Evolutionary conservation across 2,113 vertebrate genomes (phyloP).

Genomic region (Hepsetus odoe): DNA sequence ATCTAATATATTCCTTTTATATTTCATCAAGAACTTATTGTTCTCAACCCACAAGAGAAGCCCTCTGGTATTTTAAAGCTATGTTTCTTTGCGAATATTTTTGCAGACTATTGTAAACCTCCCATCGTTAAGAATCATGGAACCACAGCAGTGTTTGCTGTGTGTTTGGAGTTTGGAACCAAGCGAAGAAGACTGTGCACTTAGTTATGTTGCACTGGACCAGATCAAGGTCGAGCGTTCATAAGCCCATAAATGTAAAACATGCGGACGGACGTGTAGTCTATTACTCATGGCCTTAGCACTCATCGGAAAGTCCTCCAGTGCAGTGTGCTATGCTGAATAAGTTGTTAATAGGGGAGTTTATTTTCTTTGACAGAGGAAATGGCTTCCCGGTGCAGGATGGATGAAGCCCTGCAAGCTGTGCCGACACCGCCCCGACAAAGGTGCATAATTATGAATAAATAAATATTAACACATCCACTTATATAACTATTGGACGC

Average conservation of each 20-base stretch:
- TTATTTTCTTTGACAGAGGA: slow-evolving; percentile 61
- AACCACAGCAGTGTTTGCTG: slow-evolving; percentile 23
- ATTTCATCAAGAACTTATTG: slow-evolving; percentile 48
- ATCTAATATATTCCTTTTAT: slow-evolving; percentile 53
- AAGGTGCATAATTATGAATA: slow-evolving; percentile 58
- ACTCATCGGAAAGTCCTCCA: slow-evolving; percentile 37
- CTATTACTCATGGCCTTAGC: slow-evolving; percentile 49
- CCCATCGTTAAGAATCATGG: slow-evolving; percentile 33
- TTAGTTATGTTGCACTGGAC: slow-evolving; percentile 27
- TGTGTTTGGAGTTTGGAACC: slow-evolving; percentile 2
- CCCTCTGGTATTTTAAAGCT: slow-evolving; percentile 54
- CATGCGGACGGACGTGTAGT: slow-evolving; percentile 36
- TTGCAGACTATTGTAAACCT: slow-evolving; percentile 41
- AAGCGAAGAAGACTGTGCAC: neutral
- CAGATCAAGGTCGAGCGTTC: slow-evolving; percentile 45
- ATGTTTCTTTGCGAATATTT: slow-evolving; percentile 56
- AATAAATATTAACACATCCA: slow-evolving; percentile 64
- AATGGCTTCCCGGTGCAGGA: slow-evolving; percentile 59
- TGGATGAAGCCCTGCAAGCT: slow-evolving; percentile 55
- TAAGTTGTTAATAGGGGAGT: slow-evolving; percentile 61
- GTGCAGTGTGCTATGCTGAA: slow-evolving; percentile 40
- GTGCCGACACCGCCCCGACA: slow-evolving; percentile 49
- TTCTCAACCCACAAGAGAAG: slow-evolving; percentile 46
- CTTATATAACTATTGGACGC: slow-evolving; percentile 50
- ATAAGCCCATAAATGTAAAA: slow-evolving; percentile 47